These are phyloP conservation scores for Drepana arcuata DNA, from an alignment of 1,140 invertebrate genomes.

Conservation along the genomic window DNA sequence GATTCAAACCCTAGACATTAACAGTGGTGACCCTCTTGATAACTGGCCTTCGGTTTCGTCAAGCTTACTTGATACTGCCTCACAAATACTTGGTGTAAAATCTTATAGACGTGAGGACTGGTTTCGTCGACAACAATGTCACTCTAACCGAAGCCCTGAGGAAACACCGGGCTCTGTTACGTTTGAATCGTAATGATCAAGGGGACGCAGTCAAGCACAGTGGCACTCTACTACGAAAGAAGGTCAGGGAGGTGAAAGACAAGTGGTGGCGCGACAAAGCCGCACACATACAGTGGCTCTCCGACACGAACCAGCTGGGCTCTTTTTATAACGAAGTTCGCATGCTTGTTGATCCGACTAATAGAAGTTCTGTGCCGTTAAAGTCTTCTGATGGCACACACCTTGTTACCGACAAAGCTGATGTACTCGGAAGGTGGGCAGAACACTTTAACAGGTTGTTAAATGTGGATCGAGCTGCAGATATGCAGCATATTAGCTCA, in stretches of 20 bases:
- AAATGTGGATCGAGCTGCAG: slow-evolving; percentile 7
- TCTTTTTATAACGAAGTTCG: slow-evolving; percentile 13
- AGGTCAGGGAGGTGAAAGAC: slow-evolving; percentile 12
- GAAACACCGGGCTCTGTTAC: slow-evolving; percentile 9
- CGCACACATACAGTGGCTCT: slow-evolving; percentile 13
- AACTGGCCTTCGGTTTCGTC: slow-evolving; percentile 7
- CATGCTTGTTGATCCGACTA: slow-evolving; percentile 5
- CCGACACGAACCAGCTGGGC: slow-evolving; percentile 21
- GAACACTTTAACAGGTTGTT: slow-evolving; percentile 6
- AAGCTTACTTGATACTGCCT: slow-evolving; percentile 9
- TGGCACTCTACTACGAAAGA: slow-evolving; percentile 6
- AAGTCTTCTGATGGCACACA: not conserved
- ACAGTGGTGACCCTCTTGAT: slow-evolving; percentile 1
- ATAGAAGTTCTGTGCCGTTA: slow-evolving; percentile 1
- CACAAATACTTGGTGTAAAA: slow-evolving; percentile 6
- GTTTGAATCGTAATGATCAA: not conserved
- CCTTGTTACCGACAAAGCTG: slow-evolving; percentile 4
- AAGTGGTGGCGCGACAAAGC: slow-evolving; percentile 20
- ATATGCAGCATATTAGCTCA: slow-evolving; percentile 2
- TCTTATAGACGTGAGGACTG: slow-evolving; percentile 11
- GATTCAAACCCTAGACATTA: not conserved
- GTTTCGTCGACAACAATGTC: slow-evolving; percentile 20
- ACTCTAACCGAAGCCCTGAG: slow-evolving; percentile 7
- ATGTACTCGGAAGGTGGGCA: slow-evolving; percentile 5
- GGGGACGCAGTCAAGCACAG: slow-evolving; percentile 9